Evolutionary conservation across 2,113 vertebrate genomes (phyloP).

Genomic region (Lophius piscatorius): DNA sequence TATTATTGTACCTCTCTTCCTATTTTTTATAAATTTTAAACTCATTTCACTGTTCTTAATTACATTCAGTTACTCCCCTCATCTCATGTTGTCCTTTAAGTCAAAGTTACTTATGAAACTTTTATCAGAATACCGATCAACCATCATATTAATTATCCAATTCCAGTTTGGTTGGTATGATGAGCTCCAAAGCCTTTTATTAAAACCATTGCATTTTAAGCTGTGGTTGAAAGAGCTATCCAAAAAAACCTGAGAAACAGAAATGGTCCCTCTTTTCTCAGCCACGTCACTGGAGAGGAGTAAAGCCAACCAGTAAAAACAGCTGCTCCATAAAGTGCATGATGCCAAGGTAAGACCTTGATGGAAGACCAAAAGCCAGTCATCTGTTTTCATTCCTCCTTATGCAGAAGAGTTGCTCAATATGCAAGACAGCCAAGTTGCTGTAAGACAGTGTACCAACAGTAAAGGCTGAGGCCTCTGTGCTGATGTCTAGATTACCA

Average conservation of each 20-base stretch:
- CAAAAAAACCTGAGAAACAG: constrained; percentile 34
- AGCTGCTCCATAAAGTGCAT: constrained; percentile 36
- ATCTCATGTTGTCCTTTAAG: constrained; percentile 9
- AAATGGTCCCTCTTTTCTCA: constrained; percentile 16
- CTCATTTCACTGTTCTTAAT: constrained; percentile 9
- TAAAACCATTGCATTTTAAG: constrained; percentile 29
- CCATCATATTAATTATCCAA: constrained; percentile 56
- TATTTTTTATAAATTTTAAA: constrained; percentile 15
- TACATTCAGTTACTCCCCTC: constrained; percentile 4
- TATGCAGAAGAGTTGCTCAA: constrained; percentile 23
- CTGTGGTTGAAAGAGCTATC: constrained; percentile 16
- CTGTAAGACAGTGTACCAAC: constrained; percentile 25
- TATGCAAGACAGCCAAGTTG: constrained; percentile 44
- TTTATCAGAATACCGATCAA: constrained; percentile 37
- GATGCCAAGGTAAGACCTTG: constrained; percentile 39
- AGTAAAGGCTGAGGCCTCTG: constrained; percentile 25
- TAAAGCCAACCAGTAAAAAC: constrained; percentile 58
- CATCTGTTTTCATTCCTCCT: constrained; percentile 32
- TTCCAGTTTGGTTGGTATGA: constrained; percentile 36
- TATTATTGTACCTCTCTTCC: neutral
- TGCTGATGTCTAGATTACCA: constrained; percentile 51
- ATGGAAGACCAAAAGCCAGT: constrained; percentile 49
- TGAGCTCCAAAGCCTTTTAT: constrained; percentile 33
- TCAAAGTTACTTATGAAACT: constrained; percentile 36
- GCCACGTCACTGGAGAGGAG: constrained; percentile 15